A percentile compares a stretch with the other conserved stretches of the same genome.
Evolutionary conservation across 2,888 invertebrate species (phyloP).

Genomic region (Macaria liturata): DNA sequence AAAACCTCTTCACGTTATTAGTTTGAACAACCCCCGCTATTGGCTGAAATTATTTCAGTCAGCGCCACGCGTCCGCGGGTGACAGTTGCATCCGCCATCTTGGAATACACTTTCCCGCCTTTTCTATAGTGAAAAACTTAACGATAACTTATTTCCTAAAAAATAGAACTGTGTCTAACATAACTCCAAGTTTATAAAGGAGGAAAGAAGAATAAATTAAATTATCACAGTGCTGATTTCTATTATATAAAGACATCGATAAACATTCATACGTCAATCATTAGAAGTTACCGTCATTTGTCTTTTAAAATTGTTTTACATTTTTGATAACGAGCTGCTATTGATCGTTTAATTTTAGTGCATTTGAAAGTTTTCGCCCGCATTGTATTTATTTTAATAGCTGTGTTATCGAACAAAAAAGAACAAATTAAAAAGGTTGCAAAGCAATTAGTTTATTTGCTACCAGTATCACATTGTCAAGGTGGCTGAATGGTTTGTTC

Average conservation of each 20-base stretch:
- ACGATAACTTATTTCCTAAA: background rate
- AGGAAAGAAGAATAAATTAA: background rate
- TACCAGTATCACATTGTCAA: constrained; percentile 8
- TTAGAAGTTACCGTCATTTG: background rate
- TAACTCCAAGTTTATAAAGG: background rate
- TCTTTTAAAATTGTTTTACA: background rate
- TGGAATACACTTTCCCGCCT: constrained; percentile 54
- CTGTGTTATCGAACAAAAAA: constrained; percentile 34
- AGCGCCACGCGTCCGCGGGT: constrained; percentile 52
- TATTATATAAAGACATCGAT: constrained; percentile 7
- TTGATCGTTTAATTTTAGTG: background rate
- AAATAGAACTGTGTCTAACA: background rate
- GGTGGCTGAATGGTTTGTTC: constrained; percentile 12
- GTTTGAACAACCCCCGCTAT: constrained; percentile 35
- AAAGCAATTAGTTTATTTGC: constrained; percentile 5
- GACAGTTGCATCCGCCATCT: constrained; percentile 56
- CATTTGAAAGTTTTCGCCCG: constrained; percentile 26
- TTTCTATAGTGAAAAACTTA: constrained; percentile 36
- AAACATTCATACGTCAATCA: constrained; percentile 2
- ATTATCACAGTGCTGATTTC: background rate
- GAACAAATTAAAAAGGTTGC: constrained; percentile 25
- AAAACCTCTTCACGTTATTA: constrained; percentile 39
- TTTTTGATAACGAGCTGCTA: background rate
- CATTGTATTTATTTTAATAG: constrained; percentile 21
- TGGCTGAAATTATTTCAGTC: constrained; percentile 60